Evolutionary conservation across 2,797 vertebrate genomes (phyloP).

Genomic region (Melanotaenia nigrans): DNA sequence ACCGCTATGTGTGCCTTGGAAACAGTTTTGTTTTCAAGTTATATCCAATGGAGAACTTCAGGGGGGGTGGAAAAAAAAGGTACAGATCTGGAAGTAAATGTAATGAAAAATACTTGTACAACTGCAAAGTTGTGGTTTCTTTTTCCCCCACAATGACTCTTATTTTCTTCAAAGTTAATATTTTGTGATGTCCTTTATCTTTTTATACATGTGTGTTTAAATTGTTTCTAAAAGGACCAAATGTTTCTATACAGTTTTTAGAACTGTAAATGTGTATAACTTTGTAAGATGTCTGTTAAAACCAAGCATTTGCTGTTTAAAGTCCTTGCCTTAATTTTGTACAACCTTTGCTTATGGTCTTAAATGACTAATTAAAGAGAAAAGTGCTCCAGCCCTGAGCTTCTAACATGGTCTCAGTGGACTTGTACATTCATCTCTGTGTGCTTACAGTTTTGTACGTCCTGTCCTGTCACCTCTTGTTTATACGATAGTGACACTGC

Average conservation of each 20-base stretch:
- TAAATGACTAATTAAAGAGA: neutral
- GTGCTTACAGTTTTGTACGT: neutral
- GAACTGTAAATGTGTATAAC: neutral
- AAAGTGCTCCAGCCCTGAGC: neutral
- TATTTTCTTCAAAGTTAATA: too few species aligned
- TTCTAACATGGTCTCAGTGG: neutral
- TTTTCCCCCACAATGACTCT: too few species aligned
- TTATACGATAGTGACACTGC: neutral
- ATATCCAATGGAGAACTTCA: too few species aligned
- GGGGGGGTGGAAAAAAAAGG: too few species aligned
- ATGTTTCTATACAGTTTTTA: neutral
- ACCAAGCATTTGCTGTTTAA: too few species aligned
- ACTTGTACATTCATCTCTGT: conserved; percentile 1
- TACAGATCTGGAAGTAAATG: too few species aligned
- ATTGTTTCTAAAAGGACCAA: neutral
- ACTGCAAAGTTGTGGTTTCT: too few species aligned
- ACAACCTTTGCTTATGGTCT: too few species aligned
- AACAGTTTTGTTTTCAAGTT: neutral
- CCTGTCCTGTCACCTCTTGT: neutral
- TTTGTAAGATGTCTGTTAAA: too few species aligned
- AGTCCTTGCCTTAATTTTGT: too few species aligned
- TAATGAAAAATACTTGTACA: too few species aligned
- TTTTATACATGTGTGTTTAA: neutral
- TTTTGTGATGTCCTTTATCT: neutral
- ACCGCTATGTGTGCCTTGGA: too few species aligned